A percentile compares a stretch with the other conserved stretches of the same genome.
Evolutionary conservation across 2,113 vertebrate species (phyloP).

Genomic region (Melanerpes aurifrons): DNA sequence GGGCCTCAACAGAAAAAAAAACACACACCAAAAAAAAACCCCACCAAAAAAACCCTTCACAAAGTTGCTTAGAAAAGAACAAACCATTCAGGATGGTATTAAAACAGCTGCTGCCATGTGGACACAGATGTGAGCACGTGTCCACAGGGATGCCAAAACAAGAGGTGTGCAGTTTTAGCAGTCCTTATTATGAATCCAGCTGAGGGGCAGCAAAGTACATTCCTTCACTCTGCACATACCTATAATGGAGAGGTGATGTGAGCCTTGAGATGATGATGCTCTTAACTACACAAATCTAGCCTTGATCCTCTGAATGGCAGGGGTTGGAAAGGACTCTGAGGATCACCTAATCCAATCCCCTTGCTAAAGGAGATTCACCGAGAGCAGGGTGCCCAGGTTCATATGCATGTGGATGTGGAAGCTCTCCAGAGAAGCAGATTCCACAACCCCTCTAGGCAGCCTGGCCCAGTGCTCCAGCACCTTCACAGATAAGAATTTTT

Average conservation of each 20-base stretch:
- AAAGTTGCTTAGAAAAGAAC: background rate
- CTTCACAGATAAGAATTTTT: no score
- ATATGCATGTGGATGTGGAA: no score
- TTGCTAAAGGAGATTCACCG: no score
- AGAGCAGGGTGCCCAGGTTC: no score
- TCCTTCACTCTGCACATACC: background rate
- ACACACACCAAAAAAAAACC: fast-evolving
- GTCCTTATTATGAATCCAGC: background rate
- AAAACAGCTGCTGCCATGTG: background rate
- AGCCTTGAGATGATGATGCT: background rate
- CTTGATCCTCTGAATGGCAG: background rate
- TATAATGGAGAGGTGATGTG: fast-evolving
- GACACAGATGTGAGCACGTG: background rate
- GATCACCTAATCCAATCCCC: no score
- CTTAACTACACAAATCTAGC: background rate
- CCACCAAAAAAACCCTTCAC: background rate
- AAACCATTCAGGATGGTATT: background rate
- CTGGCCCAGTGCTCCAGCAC: no score
- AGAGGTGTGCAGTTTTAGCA: background rate
- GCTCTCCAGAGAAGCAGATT: no score
- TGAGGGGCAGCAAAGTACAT: background rate
- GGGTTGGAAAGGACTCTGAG: no score
- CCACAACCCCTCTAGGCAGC: no score
- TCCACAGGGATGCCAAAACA: background rate
- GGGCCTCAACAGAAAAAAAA: background rate